Evolutionary conservation across 2,797 vertebrate species (phyloP).

Genomic region (Muraenolepis orangiensis): DNA sequence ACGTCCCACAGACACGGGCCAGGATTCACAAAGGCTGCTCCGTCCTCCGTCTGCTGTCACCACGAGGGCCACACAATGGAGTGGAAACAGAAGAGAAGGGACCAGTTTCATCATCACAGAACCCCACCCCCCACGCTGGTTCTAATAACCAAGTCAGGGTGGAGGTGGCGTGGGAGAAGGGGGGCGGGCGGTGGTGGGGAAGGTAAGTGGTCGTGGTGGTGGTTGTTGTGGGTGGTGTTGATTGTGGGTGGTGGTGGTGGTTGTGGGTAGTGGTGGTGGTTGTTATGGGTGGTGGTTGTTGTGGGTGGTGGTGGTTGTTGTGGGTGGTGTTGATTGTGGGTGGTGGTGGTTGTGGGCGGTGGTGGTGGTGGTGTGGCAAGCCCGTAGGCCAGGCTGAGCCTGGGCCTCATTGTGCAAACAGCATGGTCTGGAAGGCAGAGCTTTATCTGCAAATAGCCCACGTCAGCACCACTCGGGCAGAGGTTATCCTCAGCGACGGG

Average conservation of each 20-base stretch:
- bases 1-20: conserved; percentile 25
- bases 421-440: conserved; percentile 69
- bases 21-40: conserved; percentile 31
- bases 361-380: conserved; percentile 52
- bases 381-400: conserved; percentile 55
- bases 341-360: no score
- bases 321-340: no score
- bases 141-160: conserved; percentile 47
- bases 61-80: conserved; percentile 41
- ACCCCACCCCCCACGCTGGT: conserved; percentile 51
- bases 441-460: conserved; percentile 71
- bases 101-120: conserved; percentile 46
- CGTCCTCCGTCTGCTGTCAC: conserved; percentile 48
- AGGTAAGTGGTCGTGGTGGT: no score
- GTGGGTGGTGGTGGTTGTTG: no score
- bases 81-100: conserved; percentile 40
- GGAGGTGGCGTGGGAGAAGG: conserved; percentile 24
- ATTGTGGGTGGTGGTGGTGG: no score
- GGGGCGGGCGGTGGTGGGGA: conserved; percentile 25
- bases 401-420: conserved; percentile 67
- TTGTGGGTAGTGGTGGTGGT: no score
- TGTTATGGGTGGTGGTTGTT: no score
- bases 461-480: conserved; percentile 68
- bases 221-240: no score
- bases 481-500: conserved; percentile 68